Evolutionary conservation across 2,888 invertebrate species (phyloP), one percentile per base, ranked within the genome.

Genomic region (Mesorhabditis belari): DNA sequence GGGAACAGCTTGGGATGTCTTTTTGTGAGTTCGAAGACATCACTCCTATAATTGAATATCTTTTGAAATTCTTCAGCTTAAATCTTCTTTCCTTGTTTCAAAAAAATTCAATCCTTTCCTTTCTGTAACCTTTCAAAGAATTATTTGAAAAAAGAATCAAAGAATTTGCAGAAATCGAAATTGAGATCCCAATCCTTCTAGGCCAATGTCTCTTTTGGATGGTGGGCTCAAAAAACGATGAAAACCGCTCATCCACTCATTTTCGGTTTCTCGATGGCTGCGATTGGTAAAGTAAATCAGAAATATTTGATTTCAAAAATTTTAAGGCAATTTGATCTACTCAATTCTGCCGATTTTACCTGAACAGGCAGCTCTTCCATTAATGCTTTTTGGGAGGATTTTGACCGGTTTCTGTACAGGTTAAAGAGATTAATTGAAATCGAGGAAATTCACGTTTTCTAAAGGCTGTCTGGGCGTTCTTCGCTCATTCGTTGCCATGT

Each of bases 401-500:
- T 35, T 35, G n/a, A 35, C 44, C 44, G 44, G 44, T 17, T 35
- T 35, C 44, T 35, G 44, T 35, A 35, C 44, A 17, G 44, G 44
- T 35, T n/a, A n/a, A n/a, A n/a, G n/a, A n/a, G n/a, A n/a, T n/a
- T n/a, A n/a, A n/a, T n/a, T n/a, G n/a, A n/a, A n/a, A n/a, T n/a
- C n/a, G n/a, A n/a, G n/a, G n/a, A n/a, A n/a, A n/a, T n/a, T n/a
- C n/a, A n/a, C n/a, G n/a, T n/a, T n/a, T n/a, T n/a, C n/a, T n/a
- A n/a, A n/a, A 57, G 67, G 3, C 58, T 60, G 12, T 61, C 67
- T 67, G 64, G 25, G 52, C 52, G 17, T 55, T 28, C 57, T 55
- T 4, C 54, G 55, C 50, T 19, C 58, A 3, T 57, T 56, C 28
- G 25, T 44, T 9, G 25, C 59, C 21, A 53, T 35, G 44, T 50